Percentiles rank a stretch among this genome's conserved stretches.
These are phyloP conservation scores for Clistopyga incitator DNA, from an alignment of 2,888 invertebrate genomes.

Conservation along the genomic window DNA sequence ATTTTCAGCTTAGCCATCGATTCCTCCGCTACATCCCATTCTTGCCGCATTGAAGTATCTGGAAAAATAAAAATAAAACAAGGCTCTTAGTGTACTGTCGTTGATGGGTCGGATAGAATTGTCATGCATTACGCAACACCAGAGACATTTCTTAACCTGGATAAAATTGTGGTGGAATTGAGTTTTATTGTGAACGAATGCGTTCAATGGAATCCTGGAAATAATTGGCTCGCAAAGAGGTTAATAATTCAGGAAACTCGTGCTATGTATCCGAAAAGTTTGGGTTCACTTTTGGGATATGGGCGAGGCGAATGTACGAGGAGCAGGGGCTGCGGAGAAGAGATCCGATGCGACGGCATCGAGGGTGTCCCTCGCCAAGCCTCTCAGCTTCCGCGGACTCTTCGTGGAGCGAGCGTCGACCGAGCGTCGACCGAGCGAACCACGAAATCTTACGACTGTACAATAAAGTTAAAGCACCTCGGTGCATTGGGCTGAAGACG, in stretches of 20 bases:
- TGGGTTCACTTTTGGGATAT: slow-evolving; percentile 52
- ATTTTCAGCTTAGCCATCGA: slow-evolving; percentile 60
- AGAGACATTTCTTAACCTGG: background rate
- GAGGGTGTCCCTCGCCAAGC: slow-evolving; percentile 42
- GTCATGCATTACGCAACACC: background rate
- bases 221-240: slow-evolving; percentile 59
- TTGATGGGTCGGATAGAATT: background rate
- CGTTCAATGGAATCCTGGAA: slow-evolving; percentile 49
- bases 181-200: slow-evolving; percentile 54
- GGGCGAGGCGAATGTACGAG: slow-evolving; percentile 39
- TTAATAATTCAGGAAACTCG: slow-evolving; percentile 53
- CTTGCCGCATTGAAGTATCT: slow-evolving; percentile 53
- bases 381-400: slow-evolving; percentile 27
- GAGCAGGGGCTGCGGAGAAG: background rate
- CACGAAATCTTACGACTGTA: slow-evolving; percentile 55
- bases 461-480: slow-evolving; percentile 59
- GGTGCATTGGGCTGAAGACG: slow-evolving; percentile 35
- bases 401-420: slow-evolving; percentile 26
- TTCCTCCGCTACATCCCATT: slow-evolving; percentile 39
- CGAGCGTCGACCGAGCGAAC: slow-evolving; percentile 40
- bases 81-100: slow-evolving; percentile 18
- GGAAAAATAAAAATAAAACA: slow-evolving; percentile 47
- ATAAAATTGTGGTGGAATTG: slow-evolving; percentile 25
- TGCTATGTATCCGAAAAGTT: slow-evolving; percentile 49
- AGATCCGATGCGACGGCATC: slow-evolving; percentile 29